phyloP scores from a whole-genome alignment of 2,113 vertebrate genomes.

The Eudorcas thomsonii region DNA sequence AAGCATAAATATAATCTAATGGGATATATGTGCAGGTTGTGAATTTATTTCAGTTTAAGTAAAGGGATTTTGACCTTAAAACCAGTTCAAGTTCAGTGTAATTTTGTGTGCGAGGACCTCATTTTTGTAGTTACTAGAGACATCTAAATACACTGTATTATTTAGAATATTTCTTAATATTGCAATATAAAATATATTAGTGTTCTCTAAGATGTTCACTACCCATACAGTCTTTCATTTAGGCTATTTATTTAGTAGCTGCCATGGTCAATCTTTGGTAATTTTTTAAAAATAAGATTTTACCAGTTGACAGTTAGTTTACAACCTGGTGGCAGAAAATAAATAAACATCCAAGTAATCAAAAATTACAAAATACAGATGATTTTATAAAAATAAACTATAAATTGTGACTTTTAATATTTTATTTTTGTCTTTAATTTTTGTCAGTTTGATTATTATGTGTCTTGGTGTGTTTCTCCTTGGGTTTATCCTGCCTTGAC shows the following conservation, averaged over 20 bases:
- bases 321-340: not conserved
- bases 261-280: not conserved
- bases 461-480: not conserved
- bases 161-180: not conserved
- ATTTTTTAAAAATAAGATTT: not conserved
- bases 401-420: not conserved
- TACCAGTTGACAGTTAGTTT: not conserved
- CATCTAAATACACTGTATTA: not conserved
- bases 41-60: not conserved
- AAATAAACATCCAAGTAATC: not conserved
- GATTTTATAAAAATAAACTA: not conserved
- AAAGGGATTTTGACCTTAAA: not conserved
- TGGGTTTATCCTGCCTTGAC: not conserved
- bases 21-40: not conserved
- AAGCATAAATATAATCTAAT: not conserved
- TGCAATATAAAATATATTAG: not conserved
- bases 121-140: not conserved
- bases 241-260: not conserved
- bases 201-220: not conserved
- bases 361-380: not conserved
- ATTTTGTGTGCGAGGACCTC: not conserved
- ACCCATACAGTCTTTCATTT: not conserved
- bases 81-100: not conserved
- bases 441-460: not conserved
- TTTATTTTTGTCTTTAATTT: not conserved